Conservation (phyloP, 1,140 invertebrate species). For the Neodiprion virginianus region DNA sequence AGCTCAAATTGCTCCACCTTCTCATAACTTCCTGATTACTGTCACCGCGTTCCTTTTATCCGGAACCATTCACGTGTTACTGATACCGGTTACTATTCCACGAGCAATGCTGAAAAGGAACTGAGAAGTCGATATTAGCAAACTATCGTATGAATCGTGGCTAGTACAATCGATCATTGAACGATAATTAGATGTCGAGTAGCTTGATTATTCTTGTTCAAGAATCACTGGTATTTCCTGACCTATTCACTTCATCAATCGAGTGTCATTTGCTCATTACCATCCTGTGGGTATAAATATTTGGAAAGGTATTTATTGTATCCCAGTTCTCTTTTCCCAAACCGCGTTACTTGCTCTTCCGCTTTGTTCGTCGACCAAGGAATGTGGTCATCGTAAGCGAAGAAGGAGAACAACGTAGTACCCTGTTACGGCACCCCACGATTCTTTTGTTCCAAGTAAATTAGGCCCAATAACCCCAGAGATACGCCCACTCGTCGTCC, state of each 20-base stretch:
- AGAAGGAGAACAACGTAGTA: constrained; percentile 36
- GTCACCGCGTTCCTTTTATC: constrained; percentile 61
- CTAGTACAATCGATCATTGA: no score
- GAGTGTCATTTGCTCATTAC: background rate
- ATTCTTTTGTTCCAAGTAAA: constrained; percentile 59
- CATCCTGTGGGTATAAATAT: background rate
- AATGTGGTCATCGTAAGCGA: background rate
- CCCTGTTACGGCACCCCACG: constrained; percentile 54
- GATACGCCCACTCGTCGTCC: background rate
- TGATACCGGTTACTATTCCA: background rate
- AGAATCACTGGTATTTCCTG: no score
- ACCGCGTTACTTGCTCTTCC: no score
- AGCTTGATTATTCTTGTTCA: no score
- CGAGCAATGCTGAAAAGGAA: no score
- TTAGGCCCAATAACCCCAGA: constrained; percentile 18
- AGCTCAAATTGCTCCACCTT: constrained; percentile 33
- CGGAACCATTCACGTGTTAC: constrained; percentile 49
- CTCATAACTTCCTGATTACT: constrained; percentile 54
- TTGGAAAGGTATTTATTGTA: background rate
- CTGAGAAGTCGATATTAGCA: no score
- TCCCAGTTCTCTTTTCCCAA: no score
- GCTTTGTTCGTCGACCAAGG: no score
- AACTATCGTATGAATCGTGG: no score
- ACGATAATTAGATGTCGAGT: no score
- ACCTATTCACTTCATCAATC: no score